These are phyloP conservation scores for Sycon ciliatum DNA, from an alignment of 37 sponge, comb jelly and placozoan genomes.

Conservation along the genomic window DNA sequence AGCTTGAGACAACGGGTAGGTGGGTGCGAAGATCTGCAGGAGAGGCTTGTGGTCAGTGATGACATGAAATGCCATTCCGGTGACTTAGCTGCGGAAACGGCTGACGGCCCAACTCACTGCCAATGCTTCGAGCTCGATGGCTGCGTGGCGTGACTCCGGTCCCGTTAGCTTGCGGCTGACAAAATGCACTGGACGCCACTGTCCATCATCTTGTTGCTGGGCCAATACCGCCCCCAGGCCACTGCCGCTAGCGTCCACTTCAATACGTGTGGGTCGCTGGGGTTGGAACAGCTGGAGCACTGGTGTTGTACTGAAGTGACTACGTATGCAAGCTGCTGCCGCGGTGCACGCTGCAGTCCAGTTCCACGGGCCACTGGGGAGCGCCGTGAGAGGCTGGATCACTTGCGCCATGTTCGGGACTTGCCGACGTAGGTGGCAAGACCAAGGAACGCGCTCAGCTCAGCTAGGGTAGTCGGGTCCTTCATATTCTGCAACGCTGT, in stretches of 20 bases:
- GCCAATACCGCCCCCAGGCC: too few species aligned
- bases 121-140: slow-evolving; percentile 40
- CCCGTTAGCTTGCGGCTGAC: slow-evolving; percentile 22
- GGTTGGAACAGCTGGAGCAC: too few species aligned
- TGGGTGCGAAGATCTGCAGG: slow-evolving; percentile 27
- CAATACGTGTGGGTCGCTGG: too few species aligned
- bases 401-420: slow-evolving; percentile 11
- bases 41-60: slow-evolving; percentile 51
- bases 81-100: slow-evolving; percentile 5
- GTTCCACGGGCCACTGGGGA: slow-evolving; percentile 10
- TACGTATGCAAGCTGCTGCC: too few species aligned
- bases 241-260: too few species aligned
- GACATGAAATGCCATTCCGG: slow-evolving; percentile 29
- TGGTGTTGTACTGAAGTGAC: too few species aligned
- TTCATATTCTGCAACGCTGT: too few species aligned
- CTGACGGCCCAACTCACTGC: slow-evolving; percentile 33
- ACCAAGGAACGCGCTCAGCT: too few species aligned
- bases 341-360: slow-evolving; percentile 24
- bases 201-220: too few species aligned
- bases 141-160: slow-evolving; percentile 24
- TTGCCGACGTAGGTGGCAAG: too few species aligned
- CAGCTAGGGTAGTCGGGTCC: too few species aligned
- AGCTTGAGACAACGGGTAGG: slow-evolving; percentile 26
- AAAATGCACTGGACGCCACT: too few species aligned
- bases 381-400: slow-evolving; percentile 23